phyloP scores from a whole-genome alignment of 2,888 invertebrate species.

The Cremastinae sp. region DNA sequence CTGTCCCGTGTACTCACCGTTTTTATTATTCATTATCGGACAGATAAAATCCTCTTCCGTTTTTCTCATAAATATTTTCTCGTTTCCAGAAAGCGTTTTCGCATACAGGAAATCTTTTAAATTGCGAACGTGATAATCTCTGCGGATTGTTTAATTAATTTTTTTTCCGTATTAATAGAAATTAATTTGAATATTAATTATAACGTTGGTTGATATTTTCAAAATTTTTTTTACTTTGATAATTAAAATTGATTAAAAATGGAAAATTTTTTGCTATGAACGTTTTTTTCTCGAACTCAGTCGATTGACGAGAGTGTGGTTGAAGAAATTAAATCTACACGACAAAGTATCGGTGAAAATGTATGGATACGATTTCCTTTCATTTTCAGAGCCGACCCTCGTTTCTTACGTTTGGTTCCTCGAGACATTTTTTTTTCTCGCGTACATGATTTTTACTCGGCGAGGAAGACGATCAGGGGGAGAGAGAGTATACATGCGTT shows the following conservation, averaged over 20 bases:
- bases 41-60: slow-evolving; percentile 25
- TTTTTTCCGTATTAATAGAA: too few relatives aligned
- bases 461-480: slow-evolving; percentile 6
- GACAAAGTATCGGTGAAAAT: slow-evolving; percentile 46
- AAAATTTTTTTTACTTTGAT: too few relatives aligned
- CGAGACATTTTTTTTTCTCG: slow-evolving; percentile 10
- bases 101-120: too few relatives aligned
- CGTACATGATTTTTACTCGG: slow-evolving; percentile 31
- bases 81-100: background rate
- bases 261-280: too few relatives aligned
- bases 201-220: too few relatives aligned
- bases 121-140: too few relatives aligned
- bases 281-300: too few relatives aligned
- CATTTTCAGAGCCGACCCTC: slow-evolving; percentile 27
- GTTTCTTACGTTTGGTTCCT: slow-evolving; percentile 19
- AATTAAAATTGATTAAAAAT: too few relatives aligned
- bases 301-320: slow-evolving; percentile 66
- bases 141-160: too few relatives aligned
- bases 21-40: slow-evolving; percentile 40
- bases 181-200: too few relatives aligned
- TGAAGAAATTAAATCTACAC: slow-evolving; percentile 63
- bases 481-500: slow-evolving; percentile 48
- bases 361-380: slow-evolving; percentile 48
- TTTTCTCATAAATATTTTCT: slow-evolving; percentile 9
- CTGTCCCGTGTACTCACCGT: slow-evolving; percentile 30